Evolutionary conservation across 2,113 vertebrate species (phyloP), one percentile per base, ranked within the genome.

Genomic region (Diglossa brunneiventris): DNA sequence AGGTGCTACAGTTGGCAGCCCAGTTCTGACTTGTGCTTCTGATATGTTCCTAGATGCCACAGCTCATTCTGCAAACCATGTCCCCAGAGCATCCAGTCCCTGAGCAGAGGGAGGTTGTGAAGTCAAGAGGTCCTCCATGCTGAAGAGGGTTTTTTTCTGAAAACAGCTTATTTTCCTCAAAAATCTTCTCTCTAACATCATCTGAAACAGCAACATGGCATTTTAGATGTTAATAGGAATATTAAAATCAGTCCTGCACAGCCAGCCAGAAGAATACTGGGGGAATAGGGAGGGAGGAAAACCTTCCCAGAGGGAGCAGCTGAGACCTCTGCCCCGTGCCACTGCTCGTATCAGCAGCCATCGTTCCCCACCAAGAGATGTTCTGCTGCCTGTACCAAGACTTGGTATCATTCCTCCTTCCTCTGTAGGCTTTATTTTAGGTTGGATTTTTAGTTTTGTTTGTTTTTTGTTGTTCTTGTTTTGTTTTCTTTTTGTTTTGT

Each of bases 291-390:
- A 62, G 10, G 5, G 28, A 96, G 28, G n/a, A 74, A 69, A 63
- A 30, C 15, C 2, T 55, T 59, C 59, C 58, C 46, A n/a, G 5
- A 9, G 46, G n/a, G 41, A 92, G 37, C 75, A 83, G 44, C 37
- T 68, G 69, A 41, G 42, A 63, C 39, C 26, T 53, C 47, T 4
- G 5, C 24, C 35, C 67, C 22, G 49, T 4, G 3, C 0, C 16
- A 42, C 16, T 1, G 1, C 47, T 52, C 1, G 2, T 26, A 50
- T 18, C 42, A 28, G 26, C 2, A 12, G 37, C 1, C 0, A 1
- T 16, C 1, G 0, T 9, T 68, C 21, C 33, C 28, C 1, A 1
- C 10, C 0, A 0, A 61, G 44, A 73, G 24, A n/a, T 79, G 53
- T 2, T 72, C 56, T 50, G 47, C 52, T 1, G 4, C 15, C 39